A percentile compares a stretch with the other conserved stretches of the same genome.
Evolutionary conservation across 2,113 vertebrate species (phyloP).

Genomic region (Nasalis larvatus): DNA sequence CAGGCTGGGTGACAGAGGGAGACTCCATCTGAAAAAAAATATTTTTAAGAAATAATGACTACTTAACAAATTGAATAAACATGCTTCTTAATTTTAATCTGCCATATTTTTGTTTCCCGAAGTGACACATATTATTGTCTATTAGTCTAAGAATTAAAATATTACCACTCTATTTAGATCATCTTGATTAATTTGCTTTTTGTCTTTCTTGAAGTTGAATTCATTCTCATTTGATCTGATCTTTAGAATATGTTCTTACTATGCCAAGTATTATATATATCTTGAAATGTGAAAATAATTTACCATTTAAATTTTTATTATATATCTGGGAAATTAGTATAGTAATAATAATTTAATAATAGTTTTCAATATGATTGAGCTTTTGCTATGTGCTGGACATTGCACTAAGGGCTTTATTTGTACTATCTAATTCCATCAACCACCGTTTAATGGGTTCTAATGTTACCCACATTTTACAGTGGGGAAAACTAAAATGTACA

Average conservation of each 20-base stretch:
- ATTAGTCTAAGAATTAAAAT: background rate
- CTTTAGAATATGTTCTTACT: background rate
- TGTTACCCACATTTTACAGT: background rate
- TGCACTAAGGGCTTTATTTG: background rate
- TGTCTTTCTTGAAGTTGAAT: background rate
- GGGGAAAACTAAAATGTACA: background rate
- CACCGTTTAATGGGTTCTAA: constrained; percentile 2
- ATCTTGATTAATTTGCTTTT: background rate
- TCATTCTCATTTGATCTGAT: constrained; percentile 42
- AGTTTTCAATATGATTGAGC: background rate
- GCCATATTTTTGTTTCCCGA: constrained; percentile 17
- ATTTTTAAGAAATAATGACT: background rate
- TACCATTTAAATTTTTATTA: constrained; percentile 8
- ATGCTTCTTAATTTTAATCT: constrained; percentile 18
- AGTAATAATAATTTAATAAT: background rate
- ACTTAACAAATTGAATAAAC: background rate
- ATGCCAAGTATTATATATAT: background rate
- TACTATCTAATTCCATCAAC: background rate
- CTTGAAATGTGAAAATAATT: constrained; percentile 38
- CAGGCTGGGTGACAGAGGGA: too few species aligned
- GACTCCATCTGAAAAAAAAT: too few species aligned
- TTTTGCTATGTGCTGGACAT: constrained; percentile 5
- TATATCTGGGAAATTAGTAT: background rate
- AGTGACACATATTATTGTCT: background rate
- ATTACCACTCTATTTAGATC: background rate